These are phyloP conservation scores for Coreius guichenoti DNA, from an alignment of 2,797 vertebrate species.

Conservation along the genomic window DNA sequence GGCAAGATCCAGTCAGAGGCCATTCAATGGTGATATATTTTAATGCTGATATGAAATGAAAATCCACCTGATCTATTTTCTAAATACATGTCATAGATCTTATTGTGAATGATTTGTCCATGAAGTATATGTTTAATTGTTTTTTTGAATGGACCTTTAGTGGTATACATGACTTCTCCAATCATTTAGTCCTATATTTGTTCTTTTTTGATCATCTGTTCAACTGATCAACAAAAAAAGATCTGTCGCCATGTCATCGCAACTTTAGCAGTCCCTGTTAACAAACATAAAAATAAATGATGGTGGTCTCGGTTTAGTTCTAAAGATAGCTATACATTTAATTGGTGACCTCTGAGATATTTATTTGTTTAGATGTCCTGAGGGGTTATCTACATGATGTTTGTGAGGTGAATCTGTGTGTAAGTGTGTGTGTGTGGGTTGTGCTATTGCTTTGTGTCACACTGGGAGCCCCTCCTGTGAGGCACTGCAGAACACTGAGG, in stretches of 20 bases:
- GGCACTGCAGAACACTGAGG: slow-evolving; percentile 69
- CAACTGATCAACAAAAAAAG: too few relatives aligned
- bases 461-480: slow-evolving; percentile 68
- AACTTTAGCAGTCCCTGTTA: background rate
- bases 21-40: background rate
- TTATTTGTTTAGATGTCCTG: slow-evolving; percentile 33
- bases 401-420: slow-evolving; percentile 46
- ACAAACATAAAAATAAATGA: background rate
- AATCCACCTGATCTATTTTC: background rate
- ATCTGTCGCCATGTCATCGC: too few relatives aligned
- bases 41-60: background rate
- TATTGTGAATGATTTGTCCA: background rate
- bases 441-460: slow-evolving; percentile 57
- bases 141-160: background rate
- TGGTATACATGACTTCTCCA: background rate
- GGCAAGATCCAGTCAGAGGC: background rate
- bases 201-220: too few relatives aligned
- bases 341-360: slow-evolving; percentile 39
- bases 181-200: background rate
- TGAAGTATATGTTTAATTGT: background rate
- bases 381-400: slow-evolving; percentile 39
- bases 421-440: slow-evolving; percentile 47
- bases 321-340: slow-evolving; percentile 18
- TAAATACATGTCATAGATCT: background rate
- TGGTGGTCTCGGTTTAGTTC: background rate